Evolutionary conservation across 2,113 vertebrate species (phyloP).

Genomic region (Neogobius melanostomus): DNA sequence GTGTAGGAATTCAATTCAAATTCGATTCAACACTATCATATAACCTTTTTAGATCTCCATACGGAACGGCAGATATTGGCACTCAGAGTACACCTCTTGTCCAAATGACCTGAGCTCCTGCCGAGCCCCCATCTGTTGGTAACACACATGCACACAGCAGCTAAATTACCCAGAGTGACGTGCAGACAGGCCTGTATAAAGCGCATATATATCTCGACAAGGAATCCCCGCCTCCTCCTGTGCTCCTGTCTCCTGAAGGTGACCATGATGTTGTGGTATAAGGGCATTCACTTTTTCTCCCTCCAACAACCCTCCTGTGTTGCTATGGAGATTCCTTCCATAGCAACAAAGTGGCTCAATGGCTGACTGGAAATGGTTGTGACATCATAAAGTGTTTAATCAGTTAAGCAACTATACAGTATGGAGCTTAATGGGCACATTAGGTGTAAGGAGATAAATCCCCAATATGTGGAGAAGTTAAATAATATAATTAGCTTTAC

Average conservation of each 20-base stretch:
- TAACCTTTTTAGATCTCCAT: background rate
- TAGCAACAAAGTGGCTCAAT: conserved; percentile 12
- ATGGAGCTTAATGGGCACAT: background rate
- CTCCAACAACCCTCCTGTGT: conserved; percentile 40
- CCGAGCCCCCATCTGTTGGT: conserved; percentile 25
- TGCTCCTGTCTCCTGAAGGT: conserved; percentile 34
- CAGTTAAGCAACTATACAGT: conserved; percentile 1
- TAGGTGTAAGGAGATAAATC: no score
- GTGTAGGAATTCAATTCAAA: no score
- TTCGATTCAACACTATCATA: no score
- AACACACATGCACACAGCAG: conserved; percentile 6
- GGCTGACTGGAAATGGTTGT: conserved; percentile 34
- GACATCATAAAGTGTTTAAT: conserved; percentile 31
- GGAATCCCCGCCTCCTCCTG: background rate
- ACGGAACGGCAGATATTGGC: background rate
- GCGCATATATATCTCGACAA: conserved; percentile 13
- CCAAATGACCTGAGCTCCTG: conserved; percentile 17
- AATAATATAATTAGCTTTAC: no score
- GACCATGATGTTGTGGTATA: conserved; percentile 18
- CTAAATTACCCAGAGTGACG: conserved; percentile 10
- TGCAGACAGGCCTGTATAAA: background rate
- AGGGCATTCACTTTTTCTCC: conserved; percentile 7
- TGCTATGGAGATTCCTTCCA: conserved; percentile 54
- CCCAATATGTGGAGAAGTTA: no score
- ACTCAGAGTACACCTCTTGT: conserved; percentile 15